A percentile compares a stretch with the other conserved stretches of the same genome.
Conservation (phyloP, 1,140 invertebrate species). For the Zaprionus camerounensis region DNA sequence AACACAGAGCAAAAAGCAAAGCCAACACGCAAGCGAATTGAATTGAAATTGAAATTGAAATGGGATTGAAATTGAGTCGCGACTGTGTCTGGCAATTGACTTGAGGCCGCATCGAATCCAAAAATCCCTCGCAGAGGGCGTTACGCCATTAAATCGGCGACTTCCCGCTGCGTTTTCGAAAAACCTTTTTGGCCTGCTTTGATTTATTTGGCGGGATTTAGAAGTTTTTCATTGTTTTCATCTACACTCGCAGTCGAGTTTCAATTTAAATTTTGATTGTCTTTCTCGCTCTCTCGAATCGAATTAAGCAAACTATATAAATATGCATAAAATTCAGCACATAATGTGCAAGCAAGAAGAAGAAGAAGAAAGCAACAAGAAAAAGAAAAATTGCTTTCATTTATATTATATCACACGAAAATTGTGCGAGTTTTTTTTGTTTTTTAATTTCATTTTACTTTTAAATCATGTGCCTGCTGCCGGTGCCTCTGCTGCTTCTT, state of each 20-base stretch:
- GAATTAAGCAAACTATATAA: conserved; percentile 31
- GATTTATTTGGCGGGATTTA: conserved; percentile 63
- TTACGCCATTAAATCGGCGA: conserved; percentile 5
- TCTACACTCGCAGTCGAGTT: conserved; percentile 2
- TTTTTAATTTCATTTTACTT: conserved; percentile 81
- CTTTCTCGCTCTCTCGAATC: conserved; percentile 6
- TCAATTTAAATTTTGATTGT: conserved; percentile 46
- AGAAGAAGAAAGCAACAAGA: neutral
- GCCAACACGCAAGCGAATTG: conserved; percentile 51
- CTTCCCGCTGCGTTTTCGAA: conserved; percentile 30
- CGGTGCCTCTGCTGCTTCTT: conserved; percentile 51
- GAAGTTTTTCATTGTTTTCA: conserved; percentile 12
- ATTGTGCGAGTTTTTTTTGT: conserved; percentile 56
- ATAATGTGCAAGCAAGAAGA: conserved; percentile 6
- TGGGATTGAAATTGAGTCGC: conserved; percentile 16
- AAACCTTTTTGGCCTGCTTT: conserved; percentile 41
- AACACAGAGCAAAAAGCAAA: conserved; percentile 21
- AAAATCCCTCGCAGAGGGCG: neutral
- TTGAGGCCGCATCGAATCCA: conserved; percentile 15
- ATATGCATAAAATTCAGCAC: conserved; percentile 15
- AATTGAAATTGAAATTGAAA: conserved; percentile 66
- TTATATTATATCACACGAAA: conserved; percentile 43
- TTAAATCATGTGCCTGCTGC: conserved; percentile 70
- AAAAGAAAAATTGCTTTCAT: conserved; percentile 40
- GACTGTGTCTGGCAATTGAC: conserved; percentile 10